A percentile compares a stretch with the other conserved stretches of the same genome.
Conservation (phyloP, 2,113 vertebrate species). For the Tupaia chinensis region DNA sequence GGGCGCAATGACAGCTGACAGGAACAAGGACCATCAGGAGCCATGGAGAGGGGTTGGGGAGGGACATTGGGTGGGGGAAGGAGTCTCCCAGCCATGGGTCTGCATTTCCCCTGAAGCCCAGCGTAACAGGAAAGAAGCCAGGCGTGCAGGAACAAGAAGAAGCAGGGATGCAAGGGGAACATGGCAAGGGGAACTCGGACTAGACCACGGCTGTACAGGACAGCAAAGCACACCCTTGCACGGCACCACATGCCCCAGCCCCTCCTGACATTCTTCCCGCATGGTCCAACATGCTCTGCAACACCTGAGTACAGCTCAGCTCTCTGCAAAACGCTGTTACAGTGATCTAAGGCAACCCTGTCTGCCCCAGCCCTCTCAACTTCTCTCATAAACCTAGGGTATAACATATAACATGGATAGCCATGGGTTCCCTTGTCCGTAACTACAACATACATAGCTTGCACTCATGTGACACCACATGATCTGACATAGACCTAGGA, state of each 20-base stretch:
- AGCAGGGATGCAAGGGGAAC: neutral
- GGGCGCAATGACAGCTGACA: constrained; percentile 87
- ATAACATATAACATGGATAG: neutral
- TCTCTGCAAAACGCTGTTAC: neutral
- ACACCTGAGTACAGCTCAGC: neutral
- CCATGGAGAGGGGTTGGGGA: rapidly evolving
- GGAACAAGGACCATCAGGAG: neutral
- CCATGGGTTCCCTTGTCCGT: neutral
- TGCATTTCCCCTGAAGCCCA: neutral
- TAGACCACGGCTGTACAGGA: neutral
- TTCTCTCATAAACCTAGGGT: neutral
- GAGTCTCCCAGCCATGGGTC: too few species aligned
- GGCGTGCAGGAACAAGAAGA: neutral
- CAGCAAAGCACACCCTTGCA: neutral
- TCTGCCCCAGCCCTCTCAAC: neutral
- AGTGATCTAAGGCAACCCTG: neutral
- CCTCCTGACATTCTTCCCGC: neutral
- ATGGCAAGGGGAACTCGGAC: rapidly evolving
- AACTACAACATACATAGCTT: neutral
- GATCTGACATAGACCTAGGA: neutral
- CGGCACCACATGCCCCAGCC: too few species aligned
- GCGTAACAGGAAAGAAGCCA: neutral
- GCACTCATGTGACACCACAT: neutral
- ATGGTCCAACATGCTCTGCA: neutral
- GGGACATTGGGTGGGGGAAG: too few species aligned